Conservation (phyloP, 2,113 vertebrate genomes). For the Patagioenas fasciata region DNA sequence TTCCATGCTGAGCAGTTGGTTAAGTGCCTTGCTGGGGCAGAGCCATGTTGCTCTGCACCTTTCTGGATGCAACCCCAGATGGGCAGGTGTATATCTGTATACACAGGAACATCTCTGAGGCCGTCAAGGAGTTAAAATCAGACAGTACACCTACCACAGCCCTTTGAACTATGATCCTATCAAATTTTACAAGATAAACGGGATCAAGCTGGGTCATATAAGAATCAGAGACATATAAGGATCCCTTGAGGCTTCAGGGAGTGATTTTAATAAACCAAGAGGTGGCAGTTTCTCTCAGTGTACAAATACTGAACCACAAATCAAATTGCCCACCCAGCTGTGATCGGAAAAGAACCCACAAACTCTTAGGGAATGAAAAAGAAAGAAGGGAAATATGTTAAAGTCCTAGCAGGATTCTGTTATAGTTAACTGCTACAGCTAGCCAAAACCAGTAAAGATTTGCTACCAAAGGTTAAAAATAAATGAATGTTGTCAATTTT, state of each 20-base stretch:
- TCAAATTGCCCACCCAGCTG: background rate
- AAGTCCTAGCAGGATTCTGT: background rate
- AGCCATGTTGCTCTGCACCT: background rate
- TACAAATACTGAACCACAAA: background rate
- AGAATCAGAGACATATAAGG: background rate
- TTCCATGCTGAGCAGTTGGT: background rate
- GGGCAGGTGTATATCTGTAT: background rate
- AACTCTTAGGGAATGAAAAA: background rate
- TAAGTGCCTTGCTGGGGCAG: constrained; percentile 32
- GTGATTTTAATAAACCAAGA: background rate
- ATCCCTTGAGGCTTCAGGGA: background rate
- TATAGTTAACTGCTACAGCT: background rate
- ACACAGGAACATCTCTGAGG: background rate
- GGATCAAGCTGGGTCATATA: background rate
- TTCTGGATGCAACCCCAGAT: background rate
- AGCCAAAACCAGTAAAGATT: background rate
- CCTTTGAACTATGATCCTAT: background rate
- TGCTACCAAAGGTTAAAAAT: background rate
- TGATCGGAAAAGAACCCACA: background rate
- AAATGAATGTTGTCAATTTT: background rate
- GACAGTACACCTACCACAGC: background rate
- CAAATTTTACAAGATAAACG: constrained; percentile 4
- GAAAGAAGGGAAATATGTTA: background rate
- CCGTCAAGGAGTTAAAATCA: constrained; percentile 19
- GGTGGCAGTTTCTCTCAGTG: background rate